A percentile compares a stretch with the other conserved stretches of the same genome.
Evolutionary conservation across 2,888 invertebrate species (phyloP).

Genomic region (Cheilosia variabilis): DNA sequence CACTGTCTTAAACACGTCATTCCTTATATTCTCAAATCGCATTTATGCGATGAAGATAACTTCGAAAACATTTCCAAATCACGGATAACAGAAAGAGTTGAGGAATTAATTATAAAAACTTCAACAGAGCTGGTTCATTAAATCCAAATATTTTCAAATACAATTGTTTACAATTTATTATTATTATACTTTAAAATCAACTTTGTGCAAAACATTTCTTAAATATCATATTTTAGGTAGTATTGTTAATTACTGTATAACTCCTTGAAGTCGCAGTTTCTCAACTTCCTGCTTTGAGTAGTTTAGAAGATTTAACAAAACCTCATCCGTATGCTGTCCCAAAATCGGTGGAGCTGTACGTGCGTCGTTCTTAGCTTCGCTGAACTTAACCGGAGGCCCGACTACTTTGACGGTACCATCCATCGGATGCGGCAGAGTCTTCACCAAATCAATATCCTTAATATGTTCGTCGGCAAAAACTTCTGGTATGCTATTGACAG

Average conservation of each 20-base stretch:
- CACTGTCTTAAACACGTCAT: too few relatives aligned
- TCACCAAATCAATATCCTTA: conserved; percentile 88
- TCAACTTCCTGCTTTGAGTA: conserved; percentile 87
- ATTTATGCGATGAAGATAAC: too few relatives aligned
- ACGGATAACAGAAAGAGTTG: too few relatives aligned
- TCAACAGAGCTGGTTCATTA: too few relatives aligned
- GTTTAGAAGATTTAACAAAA: conserved; percentile 88
- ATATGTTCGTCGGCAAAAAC: conserved; percentile 96
- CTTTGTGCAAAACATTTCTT: too few relatives aligned
- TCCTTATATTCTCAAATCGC: too few relatives aligned
- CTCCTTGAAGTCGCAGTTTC: conserved; percentile 77
- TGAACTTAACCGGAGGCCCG: conserved; percentile 94
- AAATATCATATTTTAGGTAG: not conserved
- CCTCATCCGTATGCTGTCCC: conserved; percentile 93
- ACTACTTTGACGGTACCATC: conserved; percentile 90
- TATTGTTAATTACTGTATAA: conserved; percentile 78
- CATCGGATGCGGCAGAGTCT: conserved; percentile 88
- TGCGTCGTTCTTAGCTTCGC: conserved; percentile 88
- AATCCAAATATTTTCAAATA: too few relatives aligned
- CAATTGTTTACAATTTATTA: too few relatives aligned
- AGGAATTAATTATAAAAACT: too few relatives aligned
- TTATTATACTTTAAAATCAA: too few relatives aligned
- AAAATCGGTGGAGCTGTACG: conserved; percentile 91
- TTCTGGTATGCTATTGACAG: conserved; percentile 93
- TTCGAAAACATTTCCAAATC: too few relatives aligned